Evolutionary conservation across 2,113 vertebrate species (phyloP), one percentile per base, ranked within the genome.

Genomic region (Pteronura brasiliensis): DNA sequence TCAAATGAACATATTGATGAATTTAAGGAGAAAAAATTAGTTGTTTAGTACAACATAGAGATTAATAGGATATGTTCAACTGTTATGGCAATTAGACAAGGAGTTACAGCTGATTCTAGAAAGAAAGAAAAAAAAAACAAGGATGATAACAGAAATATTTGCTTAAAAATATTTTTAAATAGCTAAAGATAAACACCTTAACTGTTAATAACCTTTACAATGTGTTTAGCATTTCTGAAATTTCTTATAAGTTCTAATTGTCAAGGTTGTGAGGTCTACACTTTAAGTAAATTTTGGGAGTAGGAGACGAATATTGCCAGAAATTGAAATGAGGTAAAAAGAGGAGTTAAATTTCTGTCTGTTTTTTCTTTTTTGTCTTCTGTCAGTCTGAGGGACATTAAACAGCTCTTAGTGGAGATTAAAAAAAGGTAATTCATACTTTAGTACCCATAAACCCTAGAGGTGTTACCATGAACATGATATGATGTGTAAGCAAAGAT

Each of bases 111-210:
- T 25, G 5, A 95, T 84, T 49, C 18, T 72, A 85, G 82, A 67
- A 71, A 84, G 18, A 88, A 91, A 87, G 13, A 18, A 77, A 88
- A 91, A 87, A 23, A 18, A 90, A 91, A 4, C 5, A 91, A 55
- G 9, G 18, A 61, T 47, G 69, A 81, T n/a, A 83, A 72, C 25
- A 83, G 13, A 83, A 80, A 34, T 67, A 84, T 57, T 80, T 85
- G 79, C 85, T 84, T 42, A 90, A 93, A 90, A 9, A 55, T n/a
- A 61, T 88, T 90, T 90, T 87, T 42, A 47, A 93, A 81, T 82
- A 77, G 29, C 49, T 90, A 67, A 6, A 94, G 20, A 18, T 65
- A 72, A 90, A 81, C 0, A 4, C 25, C 31, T 82, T 59, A 14
- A n/a, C 4, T 72, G 81, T 65, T 84, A 84, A 77, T 76, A 88